Evolutionary conservation across 64 coral and sea anemone genomes (phyloP).

Genomic region (Montipora efflorescens): DNA sequence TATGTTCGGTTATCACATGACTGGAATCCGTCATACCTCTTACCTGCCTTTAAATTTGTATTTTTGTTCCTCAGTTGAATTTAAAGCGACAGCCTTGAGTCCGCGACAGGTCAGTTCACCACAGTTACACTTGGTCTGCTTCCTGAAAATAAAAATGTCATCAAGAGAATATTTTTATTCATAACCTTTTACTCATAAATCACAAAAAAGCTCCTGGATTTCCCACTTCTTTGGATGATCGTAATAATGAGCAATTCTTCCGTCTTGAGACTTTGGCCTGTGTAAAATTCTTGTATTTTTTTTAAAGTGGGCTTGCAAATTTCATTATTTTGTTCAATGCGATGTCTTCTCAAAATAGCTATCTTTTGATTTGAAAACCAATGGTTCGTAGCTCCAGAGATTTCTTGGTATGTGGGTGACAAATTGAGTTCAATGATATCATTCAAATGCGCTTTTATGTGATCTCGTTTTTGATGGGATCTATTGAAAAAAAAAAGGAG

Average conservation of each 20-base stretch:
- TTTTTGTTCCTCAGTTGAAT: not conserved
- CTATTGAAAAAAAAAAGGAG: too few species aligned
- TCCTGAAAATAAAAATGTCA: not conserved
- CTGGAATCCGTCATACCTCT: not conserved
- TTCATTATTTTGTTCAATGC: not conserved
- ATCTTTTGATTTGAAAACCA: not conserved
- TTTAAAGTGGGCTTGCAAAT: not conserved
- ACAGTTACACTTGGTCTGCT: not conserved
- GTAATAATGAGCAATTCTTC: not conserved
- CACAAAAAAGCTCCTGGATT: not conserved
- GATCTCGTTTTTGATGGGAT: too few species aligned
- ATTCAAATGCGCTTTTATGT: too few species aligned
- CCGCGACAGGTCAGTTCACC: not conserved
- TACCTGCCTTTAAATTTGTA: not conserved
- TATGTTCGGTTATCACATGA: not conserved
- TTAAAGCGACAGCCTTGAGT: not conserved
- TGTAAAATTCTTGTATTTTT: not conserved
- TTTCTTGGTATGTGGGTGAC: too few species aligned
- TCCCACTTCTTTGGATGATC: not conserved
- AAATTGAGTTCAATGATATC: too few species aligned
- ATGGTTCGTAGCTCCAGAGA: not conserved
- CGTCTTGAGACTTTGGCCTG: not conserved
- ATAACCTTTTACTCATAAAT: not conserved
- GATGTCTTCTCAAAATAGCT: not conserved
- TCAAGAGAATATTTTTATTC: not conserved